Percentiles rank a stretch among this genome's conserved stretches.
Evolutionary conservation across 2,888 invertebrate genomes (phyloP).

Genomic region (Aspidapion aeneum): DNA sequence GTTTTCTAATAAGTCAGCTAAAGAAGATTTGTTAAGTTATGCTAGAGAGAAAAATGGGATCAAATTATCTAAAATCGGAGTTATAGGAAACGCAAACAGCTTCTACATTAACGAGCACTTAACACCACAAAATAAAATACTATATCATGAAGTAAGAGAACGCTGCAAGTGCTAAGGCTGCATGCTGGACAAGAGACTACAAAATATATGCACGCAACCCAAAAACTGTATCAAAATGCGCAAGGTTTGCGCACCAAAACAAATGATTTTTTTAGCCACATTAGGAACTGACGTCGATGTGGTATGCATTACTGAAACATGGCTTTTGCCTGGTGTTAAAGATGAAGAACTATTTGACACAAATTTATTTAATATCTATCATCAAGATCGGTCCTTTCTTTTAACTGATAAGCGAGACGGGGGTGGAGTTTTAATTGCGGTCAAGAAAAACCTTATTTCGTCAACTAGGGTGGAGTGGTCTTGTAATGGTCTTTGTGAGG

Average conservation of each 20-base stretch:
- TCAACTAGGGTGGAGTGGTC: neutral
- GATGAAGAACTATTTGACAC: neutral
- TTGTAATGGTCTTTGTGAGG: neutral
- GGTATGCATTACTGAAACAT: neutral
- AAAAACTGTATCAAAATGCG: neutral
- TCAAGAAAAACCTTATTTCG: neutral
- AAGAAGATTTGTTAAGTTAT: neutral
- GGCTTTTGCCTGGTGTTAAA: neutral
- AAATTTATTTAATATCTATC: neutral
- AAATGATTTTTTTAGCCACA: neutral
- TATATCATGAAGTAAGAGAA: neutral
- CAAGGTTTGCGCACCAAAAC: constrained; percentile 2
- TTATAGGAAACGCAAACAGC: neutral
- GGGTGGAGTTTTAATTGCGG: neutral
- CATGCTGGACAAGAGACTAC: neutral
- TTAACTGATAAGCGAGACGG: neutral
- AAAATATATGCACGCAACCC: neutral
- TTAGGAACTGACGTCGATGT: neutral
- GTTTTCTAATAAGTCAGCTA: neutral
- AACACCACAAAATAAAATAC: neutral
- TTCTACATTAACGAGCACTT: constrained; percentile 3
- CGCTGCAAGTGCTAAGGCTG: neutral
- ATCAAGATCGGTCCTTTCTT: neutral
- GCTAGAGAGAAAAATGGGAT: neutral
- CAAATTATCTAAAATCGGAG: neutral